Conservation (phyloP, 2,888 invertebrate genomes). For the Lobophora halterata region DNA sequence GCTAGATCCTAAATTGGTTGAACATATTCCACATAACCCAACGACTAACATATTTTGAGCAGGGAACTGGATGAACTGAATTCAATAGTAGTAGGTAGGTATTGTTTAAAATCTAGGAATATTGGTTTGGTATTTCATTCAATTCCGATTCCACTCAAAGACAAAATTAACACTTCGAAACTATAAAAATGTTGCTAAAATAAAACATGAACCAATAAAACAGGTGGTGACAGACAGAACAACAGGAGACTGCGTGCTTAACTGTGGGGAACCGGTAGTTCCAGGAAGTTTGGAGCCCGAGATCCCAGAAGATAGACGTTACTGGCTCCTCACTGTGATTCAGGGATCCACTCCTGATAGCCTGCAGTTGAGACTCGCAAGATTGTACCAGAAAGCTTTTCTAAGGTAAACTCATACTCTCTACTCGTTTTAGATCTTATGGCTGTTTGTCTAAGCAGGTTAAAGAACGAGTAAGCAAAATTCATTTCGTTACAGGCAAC, state of each 20-base stretch:
- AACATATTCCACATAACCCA: too few species aligned
- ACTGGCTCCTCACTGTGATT: constrained; percentile 91
- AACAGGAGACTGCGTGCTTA: constrained; percentile 75
- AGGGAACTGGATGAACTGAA: too few species aligned
- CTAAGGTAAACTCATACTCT: constrained; percentile 77
- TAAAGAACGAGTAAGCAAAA: background rate
- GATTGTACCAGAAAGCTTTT: constrained; percentile 90
- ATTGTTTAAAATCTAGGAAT: too few species aligned
- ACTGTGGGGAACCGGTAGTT: constrained; percentile 69
- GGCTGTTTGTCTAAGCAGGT: too few species aligned
- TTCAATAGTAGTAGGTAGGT: too few species aligned
- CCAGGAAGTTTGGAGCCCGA: constrained; percentile 77
- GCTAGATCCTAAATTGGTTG: constrained; percentile 1
- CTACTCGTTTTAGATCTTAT: too few species aligned
- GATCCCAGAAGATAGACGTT: constrained; percentile 83
- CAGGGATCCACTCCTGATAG: constrained; percentile 81
- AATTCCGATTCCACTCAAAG: too few species aligned
- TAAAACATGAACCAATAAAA: constrained; percentile 8
- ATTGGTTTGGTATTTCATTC: too few species aligned
- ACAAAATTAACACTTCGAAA: too few species aligned
- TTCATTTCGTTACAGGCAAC: constrained; percentile 81
- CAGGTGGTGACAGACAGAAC: constrained; percentile 74
- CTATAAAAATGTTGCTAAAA: background rate
- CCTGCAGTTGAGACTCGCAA: constrained; percentile 87
- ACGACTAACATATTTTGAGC: too few species aligned